Evolutionary conservation across 1,140 invertebrate genomes (phyloP), one percentile per base, ranked within the genome.

Genomic region (Arctopsyche grandis): DNA sequence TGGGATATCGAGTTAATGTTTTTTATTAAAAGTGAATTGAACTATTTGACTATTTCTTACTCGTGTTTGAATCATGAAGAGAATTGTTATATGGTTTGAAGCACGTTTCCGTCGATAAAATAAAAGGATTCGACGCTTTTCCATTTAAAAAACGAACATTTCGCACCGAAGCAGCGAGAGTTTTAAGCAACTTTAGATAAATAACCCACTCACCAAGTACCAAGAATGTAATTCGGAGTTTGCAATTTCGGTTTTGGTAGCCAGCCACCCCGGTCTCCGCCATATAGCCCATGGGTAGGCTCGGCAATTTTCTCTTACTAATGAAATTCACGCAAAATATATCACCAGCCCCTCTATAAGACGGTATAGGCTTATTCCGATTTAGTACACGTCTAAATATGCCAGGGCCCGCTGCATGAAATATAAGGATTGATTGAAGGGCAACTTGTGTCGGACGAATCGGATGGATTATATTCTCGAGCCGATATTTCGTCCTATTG

Each of bases 261-360:
- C 66, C 75, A 43, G 43, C 73, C 46, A 52, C 66, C 74, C 75
- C 56, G 12, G 29, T 16, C 44, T 52, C 26, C 48, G 29, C 63
- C 70, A 43, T 58, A 77, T 77, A 77, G 81, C 81, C 81, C 69
- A 71, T 58, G 79, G 81, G 79, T 76, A 79, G 79, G 69, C 52
- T 71, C 74, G 79, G 81, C 81, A 82, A 82, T 82, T 80, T 82
- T 80, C 81, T 79, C 79, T 60, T 80, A 79, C 81, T 82, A 82
- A 82, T 82, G 81, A 82, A 82, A 82, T 82, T 80, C 79, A 80
- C 78, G 76, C 77, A 82, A 82, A 80, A 82, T 82, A 82, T 82
- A 82, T 82, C 79, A 80, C 81, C 81, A 60, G 60, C 81, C 48
- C 71, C 63, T 22, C 24, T 66, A 60, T 60, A 29, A 74, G 52